Evolutionary conservation across 2,888 invertebrate genomes (phyloP).

Genomic region (Apamea monoglypha): DNA sequence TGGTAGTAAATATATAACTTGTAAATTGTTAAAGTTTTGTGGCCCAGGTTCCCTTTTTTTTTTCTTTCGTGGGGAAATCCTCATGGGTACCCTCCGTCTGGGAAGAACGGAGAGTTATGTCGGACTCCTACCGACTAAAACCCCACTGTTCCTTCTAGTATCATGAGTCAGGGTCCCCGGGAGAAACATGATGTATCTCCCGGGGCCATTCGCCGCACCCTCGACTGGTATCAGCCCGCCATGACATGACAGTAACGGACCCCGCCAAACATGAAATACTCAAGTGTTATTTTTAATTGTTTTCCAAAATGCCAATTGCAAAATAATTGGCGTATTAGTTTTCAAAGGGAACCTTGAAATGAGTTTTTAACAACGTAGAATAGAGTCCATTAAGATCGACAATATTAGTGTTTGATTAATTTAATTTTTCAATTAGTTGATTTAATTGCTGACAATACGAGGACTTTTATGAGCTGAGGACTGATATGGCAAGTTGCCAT

Average conservation of each 20-base stretch:
- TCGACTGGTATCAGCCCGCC: too few species aligned
- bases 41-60: too few species aligned
- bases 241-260: neutral
- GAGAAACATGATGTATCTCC: too few species aligned
- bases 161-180: too few species aligned
- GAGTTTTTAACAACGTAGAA: slow-evolving; percentile 2
- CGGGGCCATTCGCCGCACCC: too few species aligned
- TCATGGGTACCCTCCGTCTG: too few species aligned
- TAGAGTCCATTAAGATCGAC: slow-evolving; percentile 2
- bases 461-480: neutral
- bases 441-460: neutral
- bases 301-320: slow-evolving; percentile 8
- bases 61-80: too few species aligned
- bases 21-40: too few species aligned
- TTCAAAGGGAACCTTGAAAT: slow-evolving; percentile 17
- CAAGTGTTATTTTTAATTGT: neutral
- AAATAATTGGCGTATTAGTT: neutral
- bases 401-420: neutral
- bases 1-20: too few species aligned
- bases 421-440: neutral
- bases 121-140: too few species aligned
- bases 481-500: neutral
- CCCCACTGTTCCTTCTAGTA: too few species aligned
- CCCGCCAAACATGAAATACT: neutral
- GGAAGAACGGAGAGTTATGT: too few species aligned